Conservation (phyloP, 2,797 vertebrate genomes). For the Oceanodroma leucorhoa region DNA sequence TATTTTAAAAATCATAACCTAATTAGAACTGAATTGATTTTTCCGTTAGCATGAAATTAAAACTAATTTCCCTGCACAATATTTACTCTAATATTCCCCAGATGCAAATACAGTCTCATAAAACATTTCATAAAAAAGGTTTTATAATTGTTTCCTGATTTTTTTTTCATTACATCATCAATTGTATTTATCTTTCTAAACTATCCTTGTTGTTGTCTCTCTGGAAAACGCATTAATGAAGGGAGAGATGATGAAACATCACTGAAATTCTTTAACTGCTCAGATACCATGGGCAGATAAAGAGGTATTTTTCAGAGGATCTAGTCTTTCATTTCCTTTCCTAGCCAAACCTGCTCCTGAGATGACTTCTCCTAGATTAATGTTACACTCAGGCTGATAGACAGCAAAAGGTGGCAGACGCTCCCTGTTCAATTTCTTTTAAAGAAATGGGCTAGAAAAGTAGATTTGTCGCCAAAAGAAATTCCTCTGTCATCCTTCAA, state of each 20-base stretch:
- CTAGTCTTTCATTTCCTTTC: slow-evolving; percentile 46
- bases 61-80: slow-evolving; percentile 73
- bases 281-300: background rate
- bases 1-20: slow-evolving; percentile 73
- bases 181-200: slow-evolving; percentile 52
- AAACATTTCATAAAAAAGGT: slow-evolving; percentile 68
- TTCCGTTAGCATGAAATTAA: slow-evolving; percentile 75
- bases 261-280: slow-evolving; percentile 46
- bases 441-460: slow-evolving; percentile 47
- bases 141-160: slow-evolving; percentile 71
- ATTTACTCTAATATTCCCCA: slow-evolving; percentile 73
- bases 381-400: slow-evolving; percentile 32
- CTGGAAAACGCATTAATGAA: background rate
- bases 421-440: slow-evolving; percentile 35
- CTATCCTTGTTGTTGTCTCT: slow-evolving; percentile 8
- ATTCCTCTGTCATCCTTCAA: slow-evolving; percentile 67
- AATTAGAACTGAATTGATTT: slow-evolving; percentile 73
- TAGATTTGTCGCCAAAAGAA: slow-evolving; percentile 64
- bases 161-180: slow-evolving; percentile 66
- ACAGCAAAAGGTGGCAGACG: slow-evolving; percentile 55
- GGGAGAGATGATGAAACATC: slow-evolving; percentile 16
- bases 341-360: background rate
- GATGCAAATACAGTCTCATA: slow-evolving; percentile 70
- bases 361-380: slow-evolving; percentile 59
- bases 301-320: slow-evolving; percentile 6